Evolutionary conservation across 2,113 vertebrate genomes (phyloP).

Genomic region (Aleadryas rufinucha): DNA sequence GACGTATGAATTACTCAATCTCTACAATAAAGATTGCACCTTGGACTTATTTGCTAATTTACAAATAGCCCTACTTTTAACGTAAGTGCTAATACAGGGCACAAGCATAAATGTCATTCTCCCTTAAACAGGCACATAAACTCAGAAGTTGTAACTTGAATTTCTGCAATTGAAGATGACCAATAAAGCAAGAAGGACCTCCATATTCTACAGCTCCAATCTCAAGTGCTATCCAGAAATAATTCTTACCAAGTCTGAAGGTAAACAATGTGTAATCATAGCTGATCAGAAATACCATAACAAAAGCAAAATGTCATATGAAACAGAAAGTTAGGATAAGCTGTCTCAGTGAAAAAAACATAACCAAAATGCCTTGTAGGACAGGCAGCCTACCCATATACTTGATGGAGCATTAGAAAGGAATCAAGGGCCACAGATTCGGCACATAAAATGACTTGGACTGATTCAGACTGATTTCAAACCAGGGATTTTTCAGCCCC

Average conservation of each 20-base stretch:
- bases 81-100: neutral
- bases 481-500: neutral
- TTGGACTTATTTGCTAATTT: neutral
- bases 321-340: neutral
- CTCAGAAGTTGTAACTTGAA: neutral
- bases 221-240: neutral
- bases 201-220: neutral
- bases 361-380: neutral
- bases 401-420: neutral
- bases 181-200: neutral
- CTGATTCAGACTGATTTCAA: neutral
- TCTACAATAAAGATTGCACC: neutral
- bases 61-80: neutral
- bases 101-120: neutral
- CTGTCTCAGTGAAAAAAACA: neutral
- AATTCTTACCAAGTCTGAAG: neutral
- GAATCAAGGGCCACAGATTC: neutral
- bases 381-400: neutral
- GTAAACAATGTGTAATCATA: neutral
- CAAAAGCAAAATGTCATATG: neutral
- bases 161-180: neutral
- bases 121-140: neutral
- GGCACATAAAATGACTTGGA: constrained; percentile 9
- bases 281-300: neutral
- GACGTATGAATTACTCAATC: neutral